Base-by-base conservation (phyloP, 2,797 vertebrate genomes). In the Cephalopachus bancanus region DNA sequence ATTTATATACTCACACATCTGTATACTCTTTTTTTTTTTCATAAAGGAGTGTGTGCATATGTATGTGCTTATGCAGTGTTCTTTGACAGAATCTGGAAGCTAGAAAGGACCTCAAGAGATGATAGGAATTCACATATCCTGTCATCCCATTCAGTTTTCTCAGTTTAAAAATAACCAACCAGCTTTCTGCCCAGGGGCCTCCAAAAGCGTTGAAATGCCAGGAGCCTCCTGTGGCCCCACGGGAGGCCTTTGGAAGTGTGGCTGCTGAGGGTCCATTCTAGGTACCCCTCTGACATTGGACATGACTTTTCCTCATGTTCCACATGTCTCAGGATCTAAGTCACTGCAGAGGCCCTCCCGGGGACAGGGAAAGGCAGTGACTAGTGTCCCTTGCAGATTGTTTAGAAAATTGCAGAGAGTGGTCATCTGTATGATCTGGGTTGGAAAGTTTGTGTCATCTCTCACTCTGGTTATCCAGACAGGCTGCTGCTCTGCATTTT, bases 101-200 rank as follows among this genome's bases (percentile, higher is more conserved):
- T 91, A 71, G 83, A 79, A 93, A 37, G 89, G 87, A 96, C 91
- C 84, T 89, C 84, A 49, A 53, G 91, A 96, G 89, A 95, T 71
- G 76, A 88, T 19, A 85, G 55, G 62, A 79, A 90, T 85, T 92
- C 94, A 90, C 4, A 83, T 95, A 83, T 83, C 92, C 81, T 90
- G 10, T 78, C 69, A 94, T 94, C 51, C 20, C 51, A 74, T 92
- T 97, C 65, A 87, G 76, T 79, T 89, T 93, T 91, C 84, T 93
- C 72, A 19, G 20, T 97, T 97, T 92, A 93, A 95, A 96, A 97
- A 93, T 91, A 96, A 93, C 71, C 69, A 83, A 17, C 17, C 86
- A 89, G 72, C 51, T 53, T 94, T 95, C 33, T 95, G 89, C 67
- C 51, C 86, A 83, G 49, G 89, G 89, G 93, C 88, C 83, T 86